Base-by-base conservation (phyloP, 2,797 vertebrate species). In the Pteronotus mesoamericanus region DNA sequence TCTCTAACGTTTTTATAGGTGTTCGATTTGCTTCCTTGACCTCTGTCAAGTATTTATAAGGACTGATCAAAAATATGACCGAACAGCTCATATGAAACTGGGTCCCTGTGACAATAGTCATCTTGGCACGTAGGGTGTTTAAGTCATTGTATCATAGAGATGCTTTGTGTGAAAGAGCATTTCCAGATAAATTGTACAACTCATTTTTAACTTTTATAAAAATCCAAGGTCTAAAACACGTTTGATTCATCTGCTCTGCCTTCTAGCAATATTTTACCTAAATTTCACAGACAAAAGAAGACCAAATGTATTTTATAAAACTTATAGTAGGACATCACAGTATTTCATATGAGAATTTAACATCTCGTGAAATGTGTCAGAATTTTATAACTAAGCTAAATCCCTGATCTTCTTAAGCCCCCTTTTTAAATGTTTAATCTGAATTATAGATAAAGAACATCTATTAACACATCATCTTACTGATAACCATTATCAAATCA, bases 1-100 rank as follows among this genome's bases (percentile, higher is more conserved):
- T 96, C 57, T 44, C 87, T 89, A 78, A 92, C 89, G 97, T 97
- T 90, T 89, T 53, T 77, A 51, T 86, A 75, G 32, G 34, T 51
- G 15, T 89, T 91, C 0, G 1, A 6, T 94, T 95, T 92, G 51
- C 96, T 96, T 94, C 86, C 96, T 92, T 98, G 97, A 97, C 95
- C 94, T 80, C 94, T 96, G 93, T 66, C 91, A 94, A 69, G 72
- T 59, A 94, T 96, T 94, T 94, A 53, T 15, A 69, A 93, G 78
- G 75, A 95, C 78, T 68, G 89, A 94, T 97, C 93, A 79, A 90
- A 86, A 92, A 72, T 34, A 37, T 88, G 34, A 71, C 34, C 97
- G 92, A 84, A 93, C 94, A 92, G 78, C 94, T 92, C 72, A 64
- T 83, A 89, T 77, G 46, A 66, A 82, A 96, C 94, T 34, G 64